These are phyloP conservation scores for Rhinella marina DNA, from an alignment of 2,797 vertebrate species.

Conservation along the genomic window DNA sequence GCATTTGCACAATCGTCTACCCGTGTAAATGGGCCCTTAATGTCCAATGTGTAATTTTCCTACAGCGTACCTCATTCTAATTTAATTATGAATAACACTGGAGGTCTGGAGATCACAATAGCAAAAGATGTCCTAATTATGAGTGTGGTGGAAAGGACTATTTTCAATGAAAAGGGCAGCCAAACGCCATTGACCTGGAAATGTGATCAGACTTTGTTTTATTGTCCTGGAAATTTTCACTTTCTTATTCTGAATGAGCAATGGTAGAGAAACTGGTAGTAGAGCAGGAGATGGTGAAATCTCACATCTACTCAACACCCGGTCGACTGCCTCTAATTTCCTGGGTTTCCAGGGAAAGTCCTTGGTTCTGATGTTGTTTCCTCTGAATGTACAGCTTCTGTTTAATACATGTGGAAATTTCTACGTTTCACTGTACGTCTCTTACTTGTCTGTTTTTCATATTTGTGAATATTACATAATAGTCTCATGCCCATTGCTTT, in stretches of 20 bases:
- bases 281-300: neutral
- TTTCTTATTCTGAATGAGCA: neutral
- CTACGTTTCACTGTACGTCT: neutral
- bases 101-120: neutral
- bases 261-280: neutral
- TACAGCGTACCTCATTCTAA: neutral
- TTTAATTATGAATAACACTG: neutral
- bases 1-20: too few species aligned
- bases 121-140: neutral
- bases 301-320: slow-evolving; percentile 3
- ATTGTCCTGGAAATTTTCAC: too few species aligned
- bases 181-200: slow-evolving; percentile 3
- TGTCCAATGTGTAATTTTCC: too few species aligned
- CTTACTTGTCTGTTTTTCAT: slow-evolving; percentile 10
- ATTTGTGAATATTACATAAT: neutral
- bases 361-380: neutral
- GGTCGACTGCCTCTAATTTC: neutral
- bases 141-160: neutral
- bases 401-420: neutral
- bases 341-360: slow-evolving; percentile 34
- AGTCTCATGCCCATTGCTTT: neutral
- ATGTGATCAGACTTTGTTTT: slow-evolving; percentile 2
- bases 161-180: neutral
- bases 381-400: neutral
- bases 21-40: too few species aligned